Evolutionary conservation across 1,140 invertebrate genomes (phyloP).

Genomic region (Tetragnatha versicolor): DNA sequence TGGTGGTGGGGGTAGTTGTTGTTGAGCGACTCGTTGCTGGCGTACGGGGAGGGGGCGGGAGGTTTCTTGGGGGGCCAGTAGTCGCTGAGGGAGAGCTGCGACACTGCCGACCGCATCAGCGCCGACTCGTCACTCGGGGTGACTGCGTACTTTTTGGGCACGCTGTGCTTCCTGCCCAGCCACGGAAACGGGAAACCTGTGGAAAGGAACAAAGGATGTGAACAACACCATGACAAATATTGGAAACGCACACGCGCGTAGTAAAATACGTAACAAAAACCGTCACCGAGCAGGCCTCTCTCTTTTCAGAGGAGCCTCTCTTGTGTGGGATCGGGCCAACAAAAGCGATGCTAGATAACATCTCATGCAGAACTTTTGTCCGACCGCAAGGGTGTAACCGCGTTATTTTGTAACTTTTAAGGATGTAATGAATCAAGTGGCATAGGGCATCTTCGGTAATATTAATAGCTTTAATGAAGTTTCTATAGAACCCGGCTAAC

Average conservation of each 20-base stretch:
- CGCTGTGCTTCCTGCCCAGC: conserved; percentile 50
- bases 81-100: conserved; percentile 44
- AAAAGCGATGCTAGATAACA: conserved; percentile 46
- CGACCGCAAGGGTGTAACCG: conserved; percentile 19
- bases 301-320: conserved; percentile 15
- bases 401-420: conserved; percentile 31
- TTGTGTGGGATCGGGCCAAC: too few relatives aligned
- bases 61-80: conserved; percentile 38
- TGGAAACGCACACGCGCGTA: conserved; percentile 22
- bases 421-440: neutral
- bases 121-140: conserved; percentile 28
- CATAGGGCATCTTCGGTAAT: too few relatives aligned
- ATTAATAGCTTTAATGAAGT: too few relatives aligned
- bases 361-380: conserved; percentile 51
- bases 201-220: conserved; percentile 45
- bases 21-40: conserved; percentile 26
- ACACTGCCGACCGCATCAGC: conserved; percentile 42
- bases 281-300: conserved; percentile 43
- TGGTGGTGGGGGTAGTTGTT: conserved; percentile 20
- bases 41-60: neutral
- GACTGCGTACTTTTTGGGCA: conserved; percentile 49
- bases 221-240: conserved; percentile 44
- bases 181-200: conserved; percentile 53
- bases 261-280: neutral
- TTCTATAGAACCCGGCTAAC: too few relatives aligned